phyloP scores from a whole-genome alignment of 2,888 invertebrate genomes.

The Cheilosia pagana region DNA sequence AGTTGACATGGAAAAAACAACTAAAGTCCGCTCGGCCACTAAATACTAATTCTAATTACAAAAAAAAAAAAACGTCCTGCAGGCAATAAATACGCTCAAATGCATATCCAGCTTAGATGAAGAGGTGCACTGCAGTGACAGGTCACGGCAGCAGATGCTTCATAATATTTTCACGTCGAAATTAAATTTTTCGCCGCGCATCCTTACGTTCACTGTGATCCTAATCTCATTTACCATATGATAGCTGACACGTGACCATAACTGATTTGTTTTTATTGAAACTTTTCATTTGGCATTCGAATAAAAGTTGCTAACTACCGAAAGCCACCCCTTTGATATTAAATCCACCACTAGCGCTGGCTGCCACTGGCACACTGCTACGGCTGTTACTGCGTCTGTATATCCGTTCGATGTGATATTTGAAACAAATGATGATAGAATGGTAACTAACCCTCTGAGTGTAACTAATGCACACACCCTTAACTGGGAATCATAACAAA shows the following conservation, averaged over 20 bases:
- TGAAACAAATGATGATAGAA: conserved; percentile 67
- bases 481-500: conserved; percentile 76
- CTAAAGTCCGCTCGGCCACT: not conserved
- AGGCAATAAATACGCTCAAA: conserved; percentile 4
- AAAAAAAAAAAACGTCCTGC: not conserved
- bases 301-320: conserved; percentile 70
- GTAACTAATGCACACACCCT: conserved; percentile 71
- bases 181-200: conserved; percentile 4
- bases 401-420: conserved; percentile 27
- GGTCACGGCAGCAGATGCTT: conserved; percentile 62
- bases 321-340: conserved; percentile 62
- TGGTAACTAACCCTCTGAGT: conserved; percentile 66
- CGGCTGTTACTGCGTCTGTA: conserved; percentile 7
- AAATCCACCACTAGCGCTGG: conserved; percentile 31
- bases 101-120: not conserved
- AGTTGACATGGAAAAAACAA: conserved; percentile 38
- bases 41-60: not conserved
- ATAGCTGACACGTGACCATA: conserved; percentile 83
- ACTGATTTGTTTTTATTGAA: conserved; percentile 83
- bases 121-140: conserved; percentile 11
- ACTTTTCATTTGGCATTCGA: conserved; percentile 64
- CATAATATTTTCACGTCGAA: conserved; percentile 14
- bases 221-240: conserved; percentile 78
- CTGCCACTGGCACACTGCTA: conserved; percentile 1
- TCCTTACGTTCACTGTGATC: conserved; percentile 30